phyloP scores from a whole-genome alignment of 2,888 invertebrate genomes.

The Cosmia trapezina region DNA sequence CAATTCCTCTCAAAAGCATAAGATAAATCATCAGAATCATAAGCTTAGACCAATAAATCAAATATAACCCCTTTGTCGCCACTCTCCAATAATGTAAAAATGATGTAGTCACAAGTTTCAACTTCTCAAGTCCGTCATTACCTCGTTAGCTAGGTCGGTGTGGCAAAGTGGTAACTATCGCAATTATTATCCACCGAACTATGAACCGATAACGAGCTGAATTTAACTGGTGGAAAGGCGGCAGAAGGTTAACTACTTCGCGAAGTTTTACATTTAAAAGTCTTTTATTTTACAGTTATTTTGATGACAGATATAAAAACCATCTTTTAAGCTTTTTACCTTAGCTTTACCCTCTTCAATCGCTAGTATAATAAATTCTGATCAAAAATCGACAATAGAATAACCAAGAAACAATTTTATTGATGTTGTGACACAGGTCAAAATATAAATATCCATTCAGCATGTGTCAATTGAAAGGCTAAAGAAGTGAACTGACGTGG shows the following conservation, averaged over 20 bases:
- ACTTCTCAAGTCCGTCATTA: conserved; percentile 41
- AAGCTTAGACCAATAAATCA: not conserved
- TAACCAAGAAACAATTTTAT: not conserved
- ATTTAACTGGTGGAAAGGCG: not conserved
- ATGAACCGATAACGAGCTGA: conserved; percentile 60
- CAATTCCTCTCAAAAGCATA: not conserved
- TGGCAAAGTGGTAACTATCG: conserved; percentile 49
- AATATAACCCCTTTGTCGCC: not conserved
- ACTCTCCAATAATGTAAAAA: conserved; percentile 6
- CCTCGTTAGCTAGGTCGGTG: conserved; percentile 36
- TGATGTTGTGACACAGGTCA: not conserved
- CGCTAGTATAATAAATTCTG: not conserved
- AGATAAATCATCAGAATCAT: not conserved
- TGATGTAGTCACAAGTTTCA: conserved; percentile 46
- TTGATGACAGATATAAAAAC: not conserved
- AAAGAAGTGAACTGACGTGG: too few relatives aligned
- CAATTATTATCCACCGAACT: conserved; percentile 63
- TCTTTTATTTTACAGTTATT: not conserved
- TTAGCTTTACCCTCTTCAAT: not conserved
- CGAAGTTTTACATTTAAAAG: not conserved
- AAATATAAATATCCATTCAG: not conserved
- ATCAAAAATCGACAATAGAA: not conserved
- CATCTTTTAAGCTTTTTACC: too few relatives aligned
- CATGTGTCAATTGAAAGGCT: not conserved
- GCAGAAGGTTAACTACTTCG: conserved; percentile 32